Evolutionary conservation across 2,888 invertebrate species (phyloP), one percentile per base, ranked within the genome.

Genomic region (Steromphala cineraria): DNA sequence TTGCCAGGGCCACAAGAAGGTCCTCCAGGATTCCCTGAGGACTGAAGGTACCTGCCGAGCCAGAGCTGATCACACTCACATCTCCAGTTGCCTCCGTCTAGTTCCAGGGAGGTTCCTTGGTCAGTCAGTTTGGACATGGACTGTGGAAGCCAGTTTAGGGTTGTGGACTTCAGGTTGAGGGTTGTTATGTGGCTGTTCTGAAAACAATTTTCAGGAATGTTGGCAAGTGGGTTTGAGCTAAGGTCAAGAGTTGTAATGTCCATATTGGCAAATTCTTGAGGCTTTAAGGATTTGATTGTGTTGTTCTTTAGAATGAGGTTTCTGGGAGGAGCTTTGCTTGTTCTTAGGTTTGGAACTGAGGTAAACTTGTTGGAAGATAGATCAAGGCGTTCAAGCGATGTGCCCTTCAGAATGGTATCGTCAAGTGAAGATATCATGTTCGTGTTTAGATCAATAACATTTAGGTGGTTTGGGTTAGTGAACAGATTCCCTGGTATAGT

Each of bases 21-120:
- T 0, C 80, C 76, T 5, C 24, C 71, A 53, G 67, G 75, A 15
- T n/a, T 19, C 7, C 67, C n/a, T 52, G 55, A 46, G 53, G 80
- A 21, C 55, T 55, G 46, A 46, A 82, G 80, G 76, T 84, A 85
- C 0, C 80, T 75, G 17, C 81, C 82, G 76, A 90, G 79, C 89
- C 89, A 90, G 75, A 87, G 82, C 53, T 84, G 76, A 36, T 81
- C 79, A 82, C 89, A 90, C 80, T 85, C 84, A 83, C 89, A 90
- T 79, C 62, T 55, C 87, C 88, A 87, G 24, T 28, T 31, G 13
- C 21, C 52, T 5, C 85, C 81, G 24, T 80, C 79, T 31, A 87
- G 79, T 8, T 52, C n/a, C 5, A 79, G 21, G 4, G 46, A 24
- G 19, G 19, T 56, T 28, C 13, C 67, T 19, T 3, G 19, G 36